Evolutionary conservation across 2,888 invertebrate species (phyloP).

Genomic region (Stratiomys singularior): DNA sequence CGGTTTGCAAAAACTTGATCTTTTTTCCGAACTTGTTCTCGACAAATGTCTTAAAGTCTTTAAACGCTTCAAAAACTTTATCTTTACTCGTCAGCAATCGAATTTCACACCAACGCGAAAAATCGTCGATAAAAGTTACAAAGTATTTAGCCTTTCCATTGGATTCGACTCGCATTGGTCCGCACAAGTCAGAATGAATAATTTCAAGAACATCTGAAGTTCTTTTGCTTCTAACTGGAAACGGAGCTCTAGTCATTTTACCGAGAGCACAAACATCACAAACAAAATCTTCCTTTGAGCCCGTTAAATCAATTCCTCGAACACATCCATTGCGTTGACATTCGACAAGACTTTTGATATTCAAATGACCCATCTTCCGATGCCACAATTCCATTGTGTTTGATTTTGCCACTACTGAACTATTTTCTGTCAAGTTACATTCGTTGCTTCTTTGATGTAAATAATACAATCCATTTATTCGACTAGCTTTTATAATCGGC

Average conservation of each 20-base stretch:
- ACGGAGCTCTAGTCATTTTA: background rate
- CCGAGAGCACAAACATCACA: slow-evolving; percentile 2
- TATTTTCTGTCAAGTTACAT: background rate
- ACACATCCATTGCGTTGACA: background rate
- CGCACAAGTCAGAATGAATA: background rate
- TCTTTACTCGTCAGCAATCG: slow-evolving; percentile 22
- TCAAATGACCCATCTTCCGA: background rate
- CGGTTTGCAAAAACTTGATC: slow-evolving; percentile 15
- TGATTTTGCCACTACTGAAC: background rate
- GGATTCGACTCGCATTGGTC: background rate
- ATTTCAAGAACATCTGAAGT: background rate
- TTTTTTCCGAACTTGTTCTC: slow-evolving; percentile 48
- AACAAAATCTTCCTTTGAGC: background rate
- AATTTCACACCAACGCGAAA: background rate
- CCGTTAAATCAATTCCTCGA: background rate
- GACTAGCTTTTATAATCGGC: background rate
- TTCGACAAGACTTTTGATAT: background rate
- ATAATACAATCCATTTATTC: slow-evolving; percentile 10
- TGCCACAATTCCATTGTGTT: background rate
- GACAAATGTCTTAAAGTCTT: slow-evolving; percentile 20
- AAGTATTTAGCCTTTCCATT: slow-evolving; percentile 14
- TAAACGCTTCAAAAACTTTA: background rate
- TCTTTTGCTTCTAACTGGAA: background rate
- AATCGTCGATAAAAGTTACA: slow-evolving; percentile 30
- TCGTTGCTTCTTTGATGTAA: background rate